phyloP scores from a whole-genome alignment of 2,797 vertebrate species.

The Phyllotis vaccarum region DNA sequence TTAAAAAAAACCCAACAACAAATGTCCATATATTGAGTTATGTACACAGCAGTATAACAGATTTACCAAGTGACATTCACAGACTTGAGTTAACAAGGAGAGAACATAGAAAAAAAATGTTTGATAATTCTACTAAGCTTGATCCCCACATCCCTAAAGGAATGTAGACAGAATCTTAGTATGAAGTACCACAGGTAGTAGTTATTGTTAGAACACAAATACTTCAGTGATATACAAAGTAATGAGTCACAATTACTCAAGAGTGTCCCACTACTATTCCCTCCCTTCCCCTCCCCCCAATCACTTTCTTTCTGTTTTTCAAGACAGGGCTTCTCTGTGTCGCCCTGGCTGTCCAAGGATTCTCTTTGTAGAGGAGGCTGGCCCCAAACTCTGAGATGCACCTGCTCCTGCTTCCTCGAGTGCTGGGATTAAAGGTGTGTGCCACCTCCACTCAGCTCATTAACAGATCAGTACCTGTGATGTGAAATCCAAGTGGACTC shows the following conservation, averaged over 20 bases:
- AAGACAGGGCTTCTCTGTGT: neutral
- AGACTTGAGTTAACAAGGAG: slow-evolving; percentile 9
- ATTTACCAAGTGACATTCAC: slow-evolving; percentile 45
- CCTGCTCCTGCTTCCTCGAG: neutral
- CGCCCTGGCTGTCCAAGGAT: neutral
- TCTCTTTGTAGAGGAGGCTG: neutral
- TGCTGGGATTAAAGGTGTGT: neutral
- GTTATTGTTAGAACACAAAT: slow-evolving; percentile 31
- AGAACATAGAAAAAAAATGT: neutral
- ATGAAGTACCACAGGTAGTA: neutral
- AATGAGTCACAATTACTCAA: slow-evolving; percentile 15
- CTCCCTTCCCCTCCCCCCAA: too few species aligned
- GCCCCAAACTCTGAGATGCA: neutral
- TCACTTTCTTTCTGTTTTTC: too few species aligned
- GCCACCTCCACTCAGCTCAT: neutral
- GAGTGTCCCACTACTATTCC: neutral
- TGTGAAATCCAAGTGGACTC: neutral
- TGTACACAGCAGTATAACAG: neutral
- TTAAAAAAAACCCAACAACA: slow-evolving; percentile 43
- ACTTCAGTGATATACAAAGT: neutral
- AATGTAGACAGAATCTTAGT: slow-evolving; percentile 9
- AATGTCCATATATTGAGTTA: slow-evolving; percentile 61
- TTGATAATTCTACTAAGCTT: neutral
- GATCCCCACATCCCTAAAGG: neutral
- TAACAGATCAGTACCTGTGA: neutral